Evolutionary conservation across 2,888 invertebrate genomes (phyloP).

Genomic region (Plagodis dolabraria): DNA sequence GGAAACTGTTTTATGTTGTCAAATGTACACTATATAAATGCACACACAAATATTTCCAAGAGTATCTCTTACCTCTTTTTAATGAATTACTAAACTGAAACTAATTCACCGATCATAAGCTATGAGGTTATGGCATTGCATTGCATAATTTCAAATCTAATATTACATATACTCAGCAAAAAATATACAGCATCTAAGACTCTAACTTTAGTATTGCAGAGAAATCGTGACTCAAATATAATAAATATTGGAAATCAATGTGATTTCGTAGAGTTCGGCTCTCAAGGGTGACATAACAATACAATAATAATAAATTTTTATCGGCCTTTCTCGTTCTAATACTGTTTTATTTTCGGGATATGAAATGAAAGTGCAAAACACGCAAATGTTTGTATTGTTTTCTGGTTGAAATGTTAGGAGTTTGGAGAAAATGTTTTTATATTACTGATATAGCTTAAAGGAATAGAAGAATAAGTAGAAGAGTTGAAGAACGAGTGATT

Average conservation of each 20-base stretch:
- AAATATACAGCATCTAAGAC: conserved; percentile 29
- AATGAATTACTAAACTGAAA: conserved; percentile 10
- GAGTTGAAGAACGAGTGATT: too few species aligned
- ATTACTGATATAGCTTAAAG: too few species aligned
- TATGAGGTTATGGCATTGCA: conserved; percentile 5
- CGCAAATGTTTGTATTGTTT: conserved; percentile 16
- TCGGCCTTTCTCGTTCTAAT: conserved; percentile 32
- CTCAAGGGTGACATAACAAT: conserved; percentile 38
- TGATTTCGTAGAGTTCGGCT: conserved; percentile 27
- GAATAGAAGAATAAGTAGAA: too few species aligned
- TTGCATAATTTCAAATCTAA: conserved; percentile 25
- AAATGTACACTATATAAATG: too few species aligned
- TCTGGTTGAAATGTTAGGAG: not conserved
- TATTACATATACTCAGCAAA: conserved; percentile 28
- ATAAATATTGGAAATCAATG: conserved; percentile 42
- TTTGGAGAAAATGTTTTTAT: not conserved
- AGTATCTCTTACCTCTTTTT: too few species aligned
- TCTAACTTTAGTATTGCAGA: conserved; percentile 34
- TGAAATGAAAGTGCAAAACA: conserved; percentile 24
- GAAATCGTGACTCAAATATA: conserved; percentile 39
- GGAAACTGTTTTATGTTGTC: too few species aligned
- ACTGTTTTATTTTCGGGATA: conserved; percentile 30
- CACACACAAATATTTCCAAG: too few species aligned
- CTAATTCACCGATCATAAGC: conserved; percentile 9
- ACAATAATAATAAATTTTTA: conserved; percentile 37